These are phyloP conservation scores for Trichogramma dendrolimi DNA, from an alignment of 2,888 invertebrate species.

Conservation along the genomic window DNA sequence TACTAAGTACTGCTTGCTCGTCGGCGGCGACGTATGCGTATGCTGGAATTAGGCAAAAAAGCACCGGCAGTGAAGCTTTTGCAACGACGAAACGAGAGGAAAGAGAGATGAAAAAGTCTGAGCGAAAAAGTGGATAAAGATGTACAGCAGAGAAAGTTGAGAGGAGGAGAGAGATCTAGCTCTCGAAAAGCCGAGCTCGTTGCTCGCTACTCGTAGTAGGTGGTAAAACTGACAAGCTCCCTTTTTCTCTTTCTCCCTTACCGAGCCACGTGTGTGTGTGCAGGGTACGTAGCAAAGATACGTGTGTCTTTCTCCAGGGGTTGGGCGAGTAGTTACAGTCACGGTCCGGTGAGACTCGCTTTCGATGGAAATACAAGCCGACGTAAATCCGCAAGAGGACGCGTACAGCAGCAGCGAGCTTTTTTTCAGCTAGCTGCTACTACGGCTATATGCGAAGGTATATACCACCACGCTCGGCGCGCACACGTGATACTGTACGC, in stretches of 20 bases:
- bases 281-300: no score
- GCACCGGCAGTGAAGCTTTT: no score
- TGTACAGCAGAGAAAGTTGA: slow-evolving; percentile 18
- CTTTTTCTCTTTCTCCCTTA: slow-evolving; percentile 6
- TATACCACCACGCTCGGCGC: neutral
- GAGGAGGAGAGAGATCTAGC: neutral
- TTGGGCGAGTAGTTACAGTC: slow-evolving; percentile 15
- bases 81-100: no score
- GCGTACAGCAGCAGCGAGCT: slow-evolving; percentile 17
- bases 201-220: no score
- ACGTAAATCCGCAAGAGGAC: slow-evolving; percentile 31
- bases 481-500: slow-evolving; percentile 23
- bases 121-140: no score
- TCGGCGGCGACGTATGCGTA: slow-evolving; percentile 10
- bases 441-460: no score
- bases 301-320: neutral
- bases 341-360: slow-evolving; percentile 27
- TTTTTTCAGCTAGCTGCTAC: slow-evolving; percentile 18
- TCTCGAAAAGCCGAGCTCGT: neutral
- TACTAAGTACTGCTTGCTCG: slow-evolving; percentile 7
- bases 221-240: neutral
- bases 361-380: slow-evolving; percentile 36
- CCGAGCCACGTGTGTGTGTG: slow-evolving; percentile 3
- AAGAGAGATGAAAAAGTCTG: no score
- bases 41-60: slow-evolving; percentile 20